A percentile compares a stretch with the other conserved stretches of the same genome.
Conservation (phyloP, 2,888 invertebrate genomes). For the Drosophila testacea region DNA sequence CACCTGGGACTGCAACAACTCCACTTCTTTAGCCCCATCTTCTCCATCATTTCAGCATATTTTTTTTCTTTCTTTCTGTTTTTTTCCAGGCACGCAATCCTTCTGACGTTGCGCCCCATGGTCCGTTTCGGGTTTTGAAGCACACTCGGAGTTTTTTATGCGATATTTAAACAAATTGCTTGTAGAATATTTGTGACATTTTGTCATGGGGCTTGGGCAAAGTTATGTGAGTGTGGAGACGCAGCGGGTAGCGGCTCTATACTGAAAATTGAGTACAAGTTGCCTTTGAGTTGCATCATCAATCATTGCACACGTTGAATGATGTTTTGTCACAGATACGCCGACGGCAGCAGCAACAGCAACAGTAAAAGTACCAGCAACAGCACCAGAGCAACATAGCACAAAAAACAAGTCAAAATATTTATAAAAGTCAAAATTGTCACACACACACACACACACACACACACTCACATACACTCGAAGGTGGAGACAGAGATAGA, state of each 20-base stretch:
- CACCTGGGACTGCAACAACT: conserved; percentile 9
- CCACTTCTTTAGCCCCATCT: conserved; percentile 11
- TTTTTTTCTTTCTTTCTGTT: neutral
- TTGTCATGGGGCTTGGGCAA: conserved; percentile 66
- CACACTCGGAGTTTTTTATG: conserved; percentile 65
- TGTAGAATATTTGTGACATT: conserved; percentile 81
- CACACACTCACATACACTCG: conserved; percentile 17
- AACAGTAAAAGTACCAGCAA: conserved; percentile 30
- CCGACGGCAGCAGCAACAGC: conserved; percentile 56
- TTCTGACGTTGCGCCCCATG: conserved; percentile 60
- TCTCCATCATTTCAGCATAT: conserved; percentile 32
- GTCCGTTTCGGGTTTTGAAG: conserved; percentile 32
- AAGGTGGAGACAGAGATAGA: conserved; percentile 38
- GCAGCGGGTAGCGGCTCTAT: conserved; percentile 42
- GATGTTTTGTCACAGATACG: conserved; percentile 81
- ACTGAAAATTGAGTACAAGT: conserved; percentile 82
- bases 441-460: conserved; percentile 63
- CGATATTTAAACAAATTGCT: conserved; percentile 82
- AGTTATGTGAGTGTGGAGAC: conserved; percentile 37
- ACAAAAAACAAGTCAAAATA: conserved; percentile 74
- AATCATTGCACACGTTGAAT: conserved; percentile 81
- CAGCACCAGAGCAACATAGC: conserved; percentile 17
- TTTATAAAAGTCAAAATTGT: conserved; percentile 82
- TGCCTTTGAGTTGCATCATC: conserved; percentile 80
- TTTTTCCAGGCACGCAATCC: conserved; percentile 58